Percentiles rank a stretch among this genome's conserved stretches.
Evolutionary conservation across 2,888 invertebrate species (phyloP).

Genomic region (Pachydiplax longipennis): DNA sequence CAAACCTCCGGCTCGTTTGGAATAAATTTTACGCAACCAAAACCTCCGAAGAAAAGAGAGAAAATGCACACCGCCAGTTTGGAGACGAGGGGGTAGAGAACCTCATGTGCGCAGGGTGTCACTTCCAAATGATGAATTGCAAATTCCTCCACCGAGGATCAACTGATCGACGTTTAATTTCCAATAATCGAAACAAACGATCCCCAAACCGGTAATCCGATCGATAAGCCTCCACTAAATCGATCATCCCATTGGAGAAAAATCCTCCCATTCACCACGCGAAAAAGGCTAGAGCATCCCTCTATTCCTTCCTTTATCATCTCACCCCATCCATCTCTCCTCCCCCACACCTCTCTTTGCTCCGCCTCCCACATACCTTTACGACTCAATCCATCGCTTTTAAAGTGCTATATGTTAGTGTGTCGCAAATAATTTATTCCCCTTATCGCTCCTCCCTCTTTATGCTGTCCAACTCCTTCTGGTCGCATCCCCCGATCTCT

Average conservation of each 20-base stretch:
- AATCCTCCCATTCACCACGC: not conserved
- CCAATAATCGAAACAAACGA: slow-evolving; percentile 25
- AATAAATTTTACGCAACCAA: not conserved
- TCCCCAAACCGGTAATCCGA: slow-evolving; percentile 24
- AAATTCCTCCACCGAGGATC: not conserved
- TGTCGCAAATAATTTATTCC: slow-evolving; percentile 43
- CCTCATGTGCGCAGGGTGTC: not conserved
- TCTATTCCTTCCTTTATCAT: not conserved
- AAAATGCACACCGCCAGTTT: not conserved
- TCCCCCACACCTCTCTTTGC: not conserved
- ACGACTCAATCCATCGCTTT: slow-evolving; percentile 45
- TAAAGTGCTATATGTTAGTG: slow-evolving; percentile 44
- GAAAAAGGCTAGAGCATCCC: not conserved
- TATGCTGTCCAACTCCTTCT: slow-evolving; percentile 31
- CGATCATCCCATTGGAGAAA: not conserved
- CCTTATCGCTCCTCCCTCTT: slow-evolving; percentile 43
- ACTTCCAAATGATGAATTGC: not conserved
- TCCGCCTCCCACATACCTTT: slow-evolving; percentile 13
- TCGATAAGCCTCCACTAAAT: slow-evolving; percentile 6
- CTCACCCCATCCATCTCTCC: not conserved
- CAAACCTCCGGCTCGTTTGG: not conserved
- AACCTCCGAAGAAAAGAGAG: not conserved
- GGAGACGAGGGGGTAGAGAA: not conserved
- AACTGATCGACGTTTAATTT: slow-evolving; percentile 9
- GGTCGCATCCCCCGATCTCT: not conserved